Base-by-base conservation (phyloP, 2,113 vertebrate genomes). In the Casuarius casuarius region DNA sequence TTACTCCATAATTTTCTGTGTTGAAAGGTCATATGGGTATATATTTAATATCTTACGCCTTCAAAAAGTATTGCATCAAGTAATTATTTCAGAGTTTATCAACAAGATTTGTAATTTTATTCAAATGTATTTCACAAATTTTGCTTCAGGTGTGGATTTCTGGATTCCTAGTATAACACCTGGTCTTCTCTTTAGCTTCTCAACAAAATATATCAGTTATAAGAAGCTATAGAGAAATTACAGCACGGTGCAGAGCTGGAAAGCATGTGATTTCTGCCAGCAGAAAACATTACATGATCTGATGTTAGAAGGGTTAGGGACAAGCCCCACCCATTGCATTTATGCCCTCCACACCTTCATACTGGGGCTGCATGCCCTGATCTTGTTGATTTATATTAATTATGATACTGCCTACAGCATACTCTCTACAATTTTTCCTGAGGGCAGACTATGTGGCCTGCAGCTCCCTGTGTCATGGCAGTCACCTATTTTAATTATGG, bases 351-450 rank as follows among this genome's bases (percentile, higher is more conserved):
- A 62, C 35, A 70, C 52, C 40, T 48, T 79, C 31, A 7, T 2
- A 25, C 16, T 12, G 12, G 35, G 33, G 71, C 33, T 40, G 14
- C 14, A 12, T 86, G 71, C 72, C 58, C 29, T 29, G 22, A 6
- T 6, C 20, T 10, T 19, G 3, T 10, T 44, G 46, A 10, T 2
- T 62, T 7, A 42, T 23, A 3, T 66, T 26, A 49, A 35, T 48
- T 42, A 1, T 5, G 23, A 25, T 28, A 10, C 61, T 21, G n/a
- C 2, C 1, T 6, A 33, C 42, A 51, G 38, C 0, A 0, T 7
- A 9, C 48, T 44, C 88, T 40, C 76, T 59, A 1, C 44, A 29
- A 1, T 44, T 77, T n/a, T 72, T 83, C 49, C 49, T 86, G 44
- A 25, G 83, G 44, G 19, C 67, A 61, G 21, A 61, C 29, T 31